Percentiles rank a stretch among this genome's conserved stretches.
Conservation (phyloP, 2,888 invertebrate genomes). For the Lasiommata megera region DNA sequence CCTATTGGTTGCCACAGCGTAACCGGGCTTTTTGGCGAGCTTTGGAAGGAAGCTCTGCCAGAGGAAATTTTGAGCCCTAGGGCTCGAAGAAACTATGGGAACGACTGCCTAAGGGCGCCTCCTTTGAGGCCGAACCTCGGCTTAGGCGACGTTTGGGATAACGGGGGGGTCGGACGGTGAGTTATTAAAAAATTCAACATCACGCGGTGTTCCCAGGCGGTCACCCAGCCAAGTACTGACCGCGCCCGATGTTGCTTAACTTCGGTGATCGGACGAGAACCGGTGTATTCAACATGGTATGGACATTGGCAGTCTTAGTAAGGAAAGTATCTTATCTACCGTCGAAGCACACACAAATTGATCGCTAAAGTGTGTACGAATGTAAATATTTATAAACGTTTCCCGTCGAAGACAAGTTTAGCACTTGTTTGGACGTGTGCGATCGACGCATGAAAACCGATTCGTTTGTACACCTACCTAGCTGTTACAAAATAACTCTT, state of each 20-base stretch:
- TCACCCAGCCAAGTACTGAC: conserved; percentile 77
- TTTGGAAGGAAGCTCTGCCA: no score
- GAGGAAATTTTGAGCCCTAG: no score
- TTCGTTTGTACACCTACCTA: background rate
- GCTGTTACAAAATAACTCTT: background rate
- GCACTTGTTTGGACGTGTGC: background rate
- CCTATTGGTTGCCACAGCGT: no score
- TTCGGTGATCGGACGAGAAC: conserved; percentile 55
- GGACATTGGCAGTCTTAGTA: background rate
- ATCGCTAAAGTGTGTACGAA: background rate
- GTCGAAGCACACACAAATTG: background rate
- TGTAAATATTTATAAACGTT: background rate
- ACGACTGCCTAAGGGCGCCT: no score
- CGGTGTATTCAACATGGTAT: conserved; percentile 24
- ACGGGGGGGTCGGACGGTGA: no score
- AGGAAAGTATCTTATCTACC: background rate
- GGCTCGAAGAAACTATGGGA: no score
- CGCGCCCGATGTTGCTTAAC: conserved; percentile 53
- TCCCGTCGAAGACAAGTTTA: conserved; percentile 2
- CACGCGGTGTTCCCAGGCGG: conserved; percentile 38
- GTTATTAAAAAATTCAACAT: conserved; percentile 27
- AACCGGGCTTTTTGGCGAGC: no score
- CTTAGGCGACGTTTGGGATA: no score
- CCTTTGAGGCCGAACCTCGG: no score
- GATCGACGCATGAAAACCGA: background rate